A percentile compares a stretch with the other conserved stretches of the same genome.
Conservation (phyloP, 2,797 vertebrate genomes). For the Ctenopoma multispine region DNA sequence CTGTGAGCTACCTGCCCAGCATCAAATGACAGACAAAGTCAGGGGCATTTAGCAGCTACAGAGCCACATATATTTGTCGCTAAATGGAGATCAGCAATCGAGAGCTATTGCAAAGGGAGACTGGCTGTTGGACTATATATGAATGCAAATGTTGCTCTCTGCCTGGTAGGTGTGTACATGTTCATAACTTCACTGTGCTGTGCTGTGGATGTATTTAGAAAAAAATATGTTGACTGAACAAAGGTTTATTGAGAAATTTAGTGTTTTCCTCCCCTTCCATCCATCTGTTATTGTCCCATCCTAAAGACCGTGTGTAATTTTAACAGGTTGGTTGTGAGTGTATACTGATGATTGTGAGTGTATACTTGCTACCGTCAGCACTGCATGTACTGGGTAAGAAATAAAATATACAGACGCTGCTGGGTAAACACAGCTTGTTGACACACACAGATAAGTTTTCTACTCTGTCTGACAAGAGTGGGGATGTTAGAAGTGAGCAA, state of each 20-base stretch:
- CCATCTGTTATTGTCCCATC: background rate
- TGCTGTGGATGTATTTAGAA: no score
- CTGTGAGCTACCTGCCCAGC: background rate
- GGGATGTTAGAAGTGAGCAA: conserved; percentile 13
- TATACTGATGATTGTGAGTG: conserved; percentile 25
- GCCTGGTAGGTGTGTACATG: no score
- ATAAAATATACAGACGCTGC: conserved; percentile 49
- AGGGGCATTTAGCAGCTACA: background rate
- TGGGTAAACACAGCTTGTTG: conserved; percentile 55
- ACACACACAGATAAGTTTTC: conserved; percentile 54
- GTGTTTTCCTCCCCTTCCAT: background rate
- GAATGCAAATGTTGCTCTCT: no score
- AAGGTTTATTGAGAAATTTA: background rate
- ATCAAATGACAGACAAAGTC: background rate
- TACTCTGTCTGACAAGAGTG: conserved; percentile 40
- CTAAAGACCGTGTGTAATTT: conserved; percentile 1
- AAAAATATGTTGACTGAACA: no score
- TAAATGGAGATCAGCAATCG: background rate
- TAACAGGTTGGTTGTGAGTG: conserved; percentile 2
- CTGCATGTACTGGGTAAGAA: conserved; percentile 34
- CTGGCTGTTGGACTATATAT: background rate
- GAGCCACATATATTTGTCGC: background rate
- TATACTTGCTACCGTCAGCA: conserved; percentile 28
- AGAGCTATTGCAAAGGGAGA: background rate
- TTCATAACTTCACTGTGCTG: no score